Evolutionary conservation across 2,888 invertebrate species (phyloP).

Genomic region (Rhorus exstirpatorius): DNA sequence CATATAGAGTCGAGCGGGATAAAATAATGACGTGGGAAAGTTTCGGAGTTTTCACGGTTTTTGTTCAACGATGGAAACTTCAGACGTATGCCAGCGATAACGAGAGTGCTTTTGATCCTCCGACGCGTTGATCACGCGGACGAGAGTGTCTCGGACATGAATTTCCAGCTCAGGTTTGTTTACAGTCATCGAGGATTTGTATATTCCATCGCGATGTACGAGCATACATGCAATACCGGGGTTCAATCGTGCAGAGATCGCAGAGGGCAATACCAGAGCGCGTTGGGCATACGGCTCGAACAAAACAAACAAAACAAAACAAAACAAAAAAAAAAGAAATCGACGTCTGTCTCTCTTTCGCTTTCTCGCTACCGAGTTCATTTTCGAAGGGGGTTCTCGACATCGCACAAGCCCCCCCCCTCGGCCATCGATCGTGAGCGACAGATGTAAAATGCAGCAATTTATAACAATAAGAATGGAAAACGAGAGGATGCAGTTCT

Average conservation of each 20-base stretch:
- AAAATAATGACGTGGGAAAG: background rate
- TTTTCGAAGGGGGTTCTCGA: slow-evolving; percentile 62
- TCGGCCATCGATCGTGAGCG: slow-evolving; percentile 50
- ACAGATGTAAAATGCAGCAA: slow-evolving; percentile 69
- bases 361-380: slow-evolving; percentile 51
- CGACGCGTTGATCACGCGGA: slow-evolving; percentile 45
- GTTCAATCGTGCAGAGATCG: background rate
- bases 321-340: background rate
- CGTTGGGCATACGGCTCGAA: slow-evolving; percentile 37
- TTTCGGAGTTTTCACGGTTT: background rate
- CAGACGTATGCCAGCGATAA: background rate
- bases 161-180: slow-evolving; percentile 40
- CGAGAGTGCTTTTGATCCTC: slow-evolving; percentile 38
- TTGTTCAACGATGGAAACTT: slow-evolving; percentile 24
- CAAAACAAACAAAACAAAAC: slow-evolving; percentile 30
- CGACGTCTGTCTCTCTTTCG: background rate
- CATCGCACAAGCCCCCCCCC: slow-evolving; percentile 28
- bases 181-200: slow-evolving; percentile 45
- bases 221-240: slow-evolving; percentile 7
- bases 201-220: slow-evolving; percentile 16
- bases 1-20: too few relatives aligned
- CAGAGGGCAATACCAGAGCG: slow-evolving; percentile 30
- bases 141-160: slow-evolving; percentile 15
- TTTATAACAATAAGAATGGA: slow-evolving; percentile 69
- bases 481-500: slow-evolving; percentile 30